Conservation (phyloP, 2,888 invertebrate species). For the Cepaea hortensis region DNA sequence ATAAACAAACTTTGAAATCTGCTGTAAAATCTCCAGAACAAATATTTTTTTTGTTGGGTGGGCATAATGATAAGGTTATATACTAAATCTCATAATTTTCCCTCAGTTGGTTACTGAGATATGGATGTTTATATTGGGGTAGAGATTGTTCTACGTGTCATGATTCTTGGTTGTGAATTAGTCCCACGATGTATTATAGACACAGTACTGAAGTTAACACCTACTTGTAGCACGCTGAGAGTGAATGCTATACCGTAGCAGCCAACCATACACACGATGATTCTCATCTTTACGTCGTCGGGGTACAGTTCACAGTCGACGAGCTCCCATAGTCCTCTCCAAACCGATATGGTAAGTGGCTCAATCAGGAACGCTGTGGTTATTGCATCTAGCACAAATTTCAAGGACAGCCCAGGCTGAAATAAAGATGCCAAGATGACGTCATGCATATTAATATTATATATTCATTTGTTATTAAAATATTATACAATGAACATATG, state of each 20-base stretch:
- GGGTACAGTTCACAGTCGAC: conserved; percentile 10
- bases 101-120: no score
- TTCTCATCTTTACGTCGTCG: not conserved
- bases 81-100: no score
- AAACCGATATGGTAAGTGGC: conserved; percentile 22
- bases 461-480: not conserved
- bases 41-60: no score
- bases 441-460: not conserved
- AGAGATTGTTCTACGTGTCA: no score
- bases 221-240: conserved; percentile 5
- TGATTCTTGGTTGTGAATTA: no score
- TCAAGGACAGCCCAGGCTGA: not conserved
- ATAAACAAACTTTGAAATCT: no score
- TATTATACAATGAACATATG: not conserved
- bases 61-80: no score
- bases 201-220: not conserved
- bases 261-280: conserved; percentile 14
- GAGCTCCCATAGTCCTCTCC: conserved; percentile 36
- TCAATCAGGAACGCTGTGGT: conserved; percentile 10
- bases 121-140: no score
- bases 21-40: no score
- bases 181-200: no score
- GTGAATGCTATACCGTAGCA: not conserved
- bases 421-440: no score
- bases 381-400: not conserved